Conservation (phyloP, 2,113 vertebrate species). For the Microcebus lehilahytsara region DNA sequence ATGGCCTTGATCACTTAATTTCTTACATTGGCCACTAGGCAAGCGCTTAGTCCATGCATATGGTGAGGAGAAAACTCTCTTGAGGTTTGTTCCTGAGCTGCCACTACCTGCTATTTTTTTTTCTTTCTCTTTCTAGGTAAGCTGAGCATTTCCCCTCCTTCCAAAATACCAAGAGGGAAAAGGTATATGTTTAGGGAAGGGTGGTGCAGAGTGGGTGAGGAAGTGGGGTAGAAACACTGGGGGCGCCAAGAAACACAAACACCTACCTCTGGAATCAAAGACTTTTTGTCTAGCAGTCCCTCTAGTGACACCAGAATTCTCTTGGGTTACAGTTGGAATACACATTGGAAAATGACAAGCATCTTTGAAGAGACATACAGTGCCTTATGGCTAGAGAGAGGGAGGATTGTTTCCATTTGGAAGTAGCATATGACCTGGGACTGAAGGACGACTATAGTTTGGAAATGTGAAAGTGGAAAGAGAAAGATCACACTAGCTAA, state of each 20-base stretch:
- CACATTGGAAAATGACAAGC: background rate
- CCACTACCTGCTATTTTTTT: background rate
- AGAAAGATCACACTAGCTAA: background rate
- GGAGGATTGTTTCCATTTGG: background rate
- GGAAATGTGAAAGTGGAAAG: background rate
- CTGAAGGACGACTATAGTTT: background rate
- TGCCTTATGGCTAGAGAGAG: background rate
- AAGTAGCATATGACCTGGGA: background rate
- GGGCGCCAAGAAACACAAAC: background rate
- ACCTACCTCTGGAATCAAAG: background rate
- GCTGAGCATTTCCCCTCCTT: background rate
- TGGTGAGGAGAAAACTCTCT: background rate
- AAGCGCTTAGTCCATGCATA: background rate
- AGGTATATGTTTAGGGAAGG: background rate
- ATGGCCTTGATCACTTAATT: background rate
- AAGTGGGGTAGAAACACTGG: too few relatives aligned
- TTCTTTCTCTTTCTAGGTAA: background rate
- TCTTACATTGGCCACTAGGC: background rate
- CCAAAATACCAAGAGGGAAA: background rate
- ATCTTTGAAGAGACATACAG: background rate
- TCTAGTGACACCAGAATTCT: constrained; percentile 52
- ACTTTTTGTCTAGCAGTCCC: constrained; percentile 63
- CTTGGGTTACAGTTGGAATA: background rate
- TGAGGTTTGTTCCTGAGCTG: background rate
- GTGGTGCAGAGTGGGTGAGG: background rate